Conservation (phyloP, 2,888 invertebrate species). For the Tenthredo livida region DNA sequence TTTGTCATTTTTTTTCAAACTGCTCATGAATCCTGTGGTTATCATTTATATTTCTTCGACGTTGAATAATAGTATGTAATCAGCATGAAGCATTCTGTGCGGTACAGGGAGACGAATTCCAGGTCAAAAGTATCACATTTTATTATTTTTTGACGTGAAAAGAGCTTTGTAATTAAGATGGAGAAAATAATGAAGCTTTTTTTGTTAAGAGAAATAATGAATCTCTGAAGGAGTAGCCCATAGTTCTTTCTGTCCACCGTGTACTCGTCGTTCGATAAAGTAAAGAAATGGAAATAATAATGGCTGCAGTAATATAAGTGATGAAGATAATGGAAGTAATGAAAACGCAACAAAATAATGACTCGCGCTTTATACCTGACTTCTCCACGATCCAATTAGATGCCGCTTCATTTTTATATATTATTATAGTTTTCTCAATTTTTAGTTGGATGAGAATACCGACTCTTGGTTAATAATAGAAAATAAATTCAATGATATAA, state of each 20-base stretch:
- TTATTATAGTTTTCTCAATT: not conserved
- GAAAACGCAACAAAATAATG: slow-evolving; percentile 42
- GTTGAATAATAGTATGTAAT: slow-evolving; percentile 16
- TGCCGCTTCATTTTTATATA: slow-evolving; percentile 14
- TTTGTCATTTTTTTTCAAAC: not conserved
- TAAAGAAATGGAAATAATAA: slow-evolving; percentile 41
- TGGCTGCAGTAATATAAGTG: slow-evolving; percentile 10
- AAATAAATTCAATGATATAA: not conserved
- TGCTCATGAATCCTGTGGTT: not conserved
- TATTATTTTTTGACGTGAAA: slow-evolving; percentile 26
- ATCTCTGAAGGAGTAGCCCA: slow-evolving; percentile 21
- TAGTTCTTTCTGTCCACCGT: slow-evolving; percentile 21
- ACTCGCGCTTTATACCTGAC: slow-evolving; percentile 30
- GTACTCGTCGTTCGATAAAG: slow-evolving; percentile 30
- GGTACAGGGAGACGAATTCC: not conserved
- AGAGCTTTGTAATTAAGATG: slow-evolving; percentile 33
- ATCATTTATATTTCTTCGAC: not conserved
- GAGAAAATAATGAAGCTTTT: slow-evolving; percentile 45
- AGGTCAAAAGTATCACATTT: slow-evolving; percentile 29
- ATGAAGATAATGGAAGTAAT: slow-evolving; percentile 42
- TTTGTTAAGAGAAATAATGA: slow-evolving; percentile 42
- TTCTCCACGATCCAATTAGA: slow-evolving; percentile 51
- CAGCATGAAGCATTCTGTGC: not conserved
- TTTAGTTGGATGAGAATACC: not conserved
- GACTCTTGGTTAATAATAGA: not conserved